phyloP scores from a whole-genome alignment of 2,888 invertebrate species.

The Temnothorax rugatulus region DNA sequence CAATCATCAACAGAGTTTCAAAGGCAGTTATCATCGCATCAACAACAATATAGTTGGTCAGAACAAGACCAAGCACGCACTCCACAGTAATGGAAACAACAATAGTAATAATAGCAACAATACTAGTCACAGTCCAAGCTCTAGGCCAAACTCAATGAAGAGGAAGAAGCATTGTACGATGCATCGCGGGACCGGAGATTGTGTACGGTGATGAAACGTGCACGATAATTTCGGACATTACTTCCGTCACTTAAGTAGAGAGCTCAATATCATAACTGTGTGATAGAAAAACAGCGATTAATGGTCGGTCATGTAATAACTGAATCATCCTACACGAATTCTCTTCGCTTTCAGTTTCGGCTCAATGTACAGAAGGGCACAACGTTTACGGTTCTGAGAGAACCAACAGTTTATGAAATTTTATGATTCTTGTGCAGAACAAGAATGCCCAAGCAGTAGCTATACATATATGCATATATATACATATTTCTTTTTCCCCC shows the following conservation, averaged over 20 bases:
- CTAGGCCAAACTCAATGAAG: conserved; percentile 81
- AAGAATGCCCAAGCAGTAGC: conserved; percentile 62
- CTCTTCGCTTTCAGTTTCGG: conserved; percentile 56
- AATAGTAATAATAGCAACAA: conserved; percentile 79
- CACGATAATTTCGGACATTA: conserved; percentile 69
- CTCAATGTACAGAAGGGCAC: conserved; percentile 67
- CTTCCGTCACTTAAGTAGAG: conserved; percentile 75
- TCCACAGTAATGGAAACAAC: conserved; percentile 79
- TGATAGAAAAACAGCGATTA: conserved; percentile 70
- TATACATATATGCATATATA: conserved; percentile 53
- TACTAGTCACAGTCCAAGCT: conserved; percentile 81
- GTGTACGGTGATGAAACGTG: conserved; percentile 85
- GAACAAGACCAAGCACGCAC: conserved; percentile 79
- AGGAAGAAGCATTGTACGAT: conserved; percentile 83
- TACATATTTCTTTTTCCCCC: conserved; percentile 12
- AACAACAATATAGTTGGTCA: conserved; percentile 81
- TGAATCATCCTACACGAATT: conserved; percentile 60
- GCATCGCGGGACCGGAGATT: conserved; percentile 82
- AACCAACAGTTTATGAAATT: conserved; percentile 62
- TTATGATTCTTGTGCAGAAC: conserved; percentile 64
- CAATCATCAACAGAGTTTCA: conserved; percentile 81
- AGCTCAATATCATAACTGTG: conserved; percentile 76
- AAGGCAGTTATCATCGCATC: conserved; percentile 82
- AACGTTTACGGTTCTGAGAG: conserved; percentile 61
- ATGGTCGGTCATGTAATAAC: conserved; percentile 65